These are phyloP conservation scores for Leuctra nigra DNA, from an alignment of 2,888 invertebrate species.

Conservation along the genomic window DNA sequence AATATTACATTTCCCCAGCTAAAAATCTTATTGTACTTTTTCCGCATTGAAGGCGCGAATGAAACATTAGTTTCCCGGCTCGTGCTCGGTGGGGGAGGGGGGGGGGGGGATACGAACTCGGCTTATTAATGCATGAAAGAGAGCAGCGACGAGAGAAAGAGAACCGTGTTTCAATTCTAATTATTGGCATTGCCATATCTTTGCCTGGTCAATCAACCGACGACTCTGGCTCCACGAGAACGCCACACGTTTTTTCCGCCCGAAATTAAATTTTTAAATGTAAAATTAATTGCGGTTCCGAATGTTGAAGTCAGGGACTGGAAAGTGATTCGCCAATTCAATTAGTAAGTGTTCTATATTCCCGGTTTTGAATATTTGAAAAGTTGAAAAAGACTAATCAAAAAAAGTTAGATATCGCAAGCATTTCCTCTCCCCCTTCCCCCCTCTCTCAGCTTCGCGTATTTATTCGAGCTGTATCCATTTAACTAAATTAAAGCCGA, in stretches of 20 bases:
- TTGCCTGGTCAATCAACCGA: constrained; percentile 14
- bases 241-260: not conserved
- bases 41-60: constrained; percentile 1
- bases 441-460: no score
- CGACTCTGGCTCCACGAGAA: no score
- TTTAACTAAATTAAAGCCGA: no score
- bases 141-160: constrained; percentile 8
- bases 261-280: constrained; percentile 29
- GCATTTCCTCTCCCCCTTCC: no score
- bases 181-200: constrained; percentile 16
- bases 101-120: constrained; percentile 2
- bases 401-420: constrained; percentile 1
- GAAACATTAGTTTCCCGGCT: constrained; percentile 6
- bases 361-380: constrained; percentile 15
- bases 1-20: constrained; percentile 13
- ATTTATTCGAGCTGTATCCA: no score
- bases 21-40: constrained; percentile 16
- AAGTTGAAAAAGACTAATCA: constrained; percentile 18
- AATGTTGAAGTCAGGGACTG: constrained; percentile 17
- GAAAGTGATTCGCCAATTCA: constrained; percentile 20
- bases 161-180: constrained; percentile 6
- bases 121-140: constrained; percentile 4
- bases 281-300: constrained; percentile 28
- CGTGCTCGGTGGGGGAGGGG: not conserved
- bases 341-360: constrained; percentile 18